phyloP scores from a whole-genome alignment of 2,888 invertebrate species.

The Crocallis elinguaria region DNA sequence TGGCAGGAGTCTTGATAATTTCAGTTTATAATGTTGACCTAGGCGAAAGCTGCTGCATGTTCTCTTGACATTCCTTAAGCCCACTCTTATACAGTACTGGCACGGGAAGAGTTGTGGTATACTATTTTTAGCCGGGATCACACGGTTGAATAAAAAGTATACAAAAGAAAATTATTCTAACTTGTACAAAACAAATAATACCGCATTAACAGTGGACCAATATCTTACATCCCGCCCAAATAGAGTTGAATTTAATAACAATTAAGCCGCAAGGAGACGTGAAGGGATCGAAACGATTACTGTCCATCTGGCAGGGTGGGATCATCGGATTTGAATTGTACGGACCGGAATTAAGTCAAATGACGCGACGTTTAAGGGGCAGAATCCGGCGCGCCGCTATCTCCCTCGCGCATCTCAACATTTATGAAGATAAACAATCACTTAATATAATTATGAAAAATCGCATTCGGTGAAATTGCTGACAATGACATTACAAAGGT shows the following conservation, averaged over 20 bases:
- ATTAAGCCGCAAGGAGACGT: constrained; percentile 54
- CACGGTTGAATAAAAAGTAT: neutral
- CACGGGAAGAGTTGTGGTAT: no score
- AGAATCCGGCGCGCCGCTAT: neutral
- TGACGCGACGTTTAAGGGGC: neutral
- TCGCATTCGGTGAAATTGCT: no score
- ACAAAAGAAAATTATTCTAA: neutral
- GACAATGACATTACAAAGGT: no score
- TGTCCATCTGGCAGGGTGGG: constrained; percentile 57
- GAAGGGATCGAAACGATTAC: constrained; percentile 58
- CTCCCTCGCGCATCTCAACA: no score
- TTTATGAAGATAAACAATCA: no score
- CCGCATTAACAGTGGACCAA: constrained; percentile 36
- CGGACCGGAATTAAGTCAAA: neutral
- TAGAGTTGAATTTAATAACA: constrained; percentile 67
- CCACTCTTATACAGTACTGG: no score
- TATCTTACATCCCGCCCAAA: constrained; percentile 55
- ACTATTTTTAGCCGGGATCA: neutral
- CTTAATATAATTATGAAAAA: no score
- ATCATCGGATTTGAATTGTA: constrained; percentile 41
- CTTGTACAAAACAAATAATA: constrained; percentile 36
- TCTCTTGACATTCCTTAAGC: no score
- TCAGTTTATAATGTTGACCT: no score
- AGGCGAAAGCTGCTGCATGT: no score
- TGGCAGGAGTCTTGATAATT: no score